Percentiles rank a stretch among this genome's conserved stretches.
phyloP scores from a whole-genome alignment of 2,113 vertebrate genomes.

The Cynoglossus semilaevis region DNA sequence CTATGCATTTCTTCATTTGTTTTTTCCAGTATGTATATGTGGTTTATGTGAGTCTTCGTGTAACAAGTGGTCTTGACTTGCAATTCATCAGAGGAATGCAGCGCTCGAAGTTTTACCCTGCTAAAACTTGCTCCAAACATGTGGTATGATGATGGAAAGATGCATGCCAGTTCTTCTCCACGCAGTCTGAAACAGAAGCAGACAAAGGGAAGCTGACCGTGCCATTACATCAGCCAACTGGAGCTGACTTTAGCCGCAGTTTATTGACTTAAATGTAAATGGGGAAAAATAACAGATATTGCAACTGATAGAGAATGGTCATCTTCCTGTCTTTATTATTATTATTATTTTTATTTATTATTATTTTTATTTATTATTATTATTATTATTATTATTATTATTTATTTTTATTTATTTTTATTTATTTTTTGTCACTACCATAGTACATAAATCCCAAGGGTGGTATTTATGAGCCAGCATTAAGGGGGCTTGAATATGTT shows the following conservation, averaged over 20 bases:
- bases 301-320: too few relatives aligned
- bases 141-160: conserved; percentile 55
- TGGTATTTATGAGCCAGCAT: too few relatives aligned
- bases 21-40: conserved; percentile 9
- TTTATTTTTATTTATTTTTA: too few relatives aligned
- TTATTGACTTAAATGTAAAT: too few relatives aligned
- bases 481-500: conserved; percentile 16
- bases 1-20: background rate
- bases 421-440: too few relatives aligned
- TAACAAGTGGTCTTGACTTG: conserved; percentile 53
- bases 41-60: conserved; percentile 8
- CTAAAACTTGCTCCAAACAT: conserved; percentile 42
- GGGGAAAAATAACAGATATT: too few relatives aligned
- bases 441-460: too few relatives aligned
- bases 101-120: conserved; percentile 57
- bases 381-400: too few relatives aligned
- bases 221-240: conserved; percentile 43
- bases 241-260: conserved; percentile 6
- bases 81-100: conserved; percentile 67
- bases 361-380: too few relatives aligned
- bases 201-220: conserved; percentile 31
- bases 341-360: too few relatives aligned
- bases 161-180: conserved; percentile 55
- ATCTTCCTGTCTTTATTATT: too few relatives aligned
- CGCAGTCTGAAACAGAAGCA: conserved; percentile 19